Conservation (phyloP, 2,888 invertebrate genomes). For the Caenorhabditis panamensis region DNA sequence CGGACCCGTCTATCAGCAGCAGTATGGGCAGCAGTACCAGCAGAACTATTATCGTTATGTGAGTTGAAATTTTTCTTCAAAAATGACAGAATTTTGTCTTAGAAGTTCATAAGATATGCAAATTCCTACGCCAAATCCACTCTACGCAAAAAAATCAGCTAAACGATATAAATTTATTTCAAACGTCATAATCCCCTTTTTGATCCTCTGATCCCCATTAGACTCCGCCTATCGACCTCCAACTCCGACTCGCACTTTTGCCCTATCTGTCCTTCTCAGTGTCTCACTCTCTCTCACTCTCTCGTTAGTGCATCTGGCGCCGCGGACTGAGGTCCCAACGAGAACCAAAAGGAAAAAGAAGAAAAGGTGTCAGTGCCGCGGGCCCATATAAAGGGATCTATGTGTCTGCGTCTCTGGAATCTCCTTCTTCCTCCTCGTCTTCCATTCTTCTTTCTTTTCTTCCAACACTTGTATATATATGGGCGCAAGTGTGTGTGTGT, state of each 20-base stretch:
- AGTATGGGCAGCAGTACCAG: neutral
- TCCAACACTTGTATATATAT: conserved; percentile 9
- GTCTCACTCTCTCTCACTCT: conserved; percentile 14
- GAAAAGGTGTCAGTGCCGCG: neutral
- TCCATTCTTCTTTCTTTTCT: neutral
- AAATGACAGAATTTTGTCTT: neutral
- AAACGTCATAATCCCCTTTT: too few species aligned
- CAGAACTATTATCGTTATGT: neutral
- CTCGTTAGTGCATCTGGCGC: conserved; percentile 10
- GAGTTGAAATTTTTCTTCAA: neutral
- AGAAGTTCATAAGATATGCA: too few species aligned
- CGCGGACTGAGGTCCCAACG: neutral
- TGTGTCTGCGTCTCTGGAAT: neutral
- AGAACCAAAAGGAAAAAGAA: neutral
- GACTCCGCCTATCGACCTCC: too few species aligned
- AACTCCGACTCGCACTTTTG: too few species aligned
- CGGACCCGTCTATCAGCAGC: conserved; percentile 1
- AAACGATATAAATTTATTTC: too few species aligned
- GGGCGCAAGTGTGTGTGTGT: neutral
- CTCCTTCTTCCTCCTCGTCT: conserved; percentile 1
- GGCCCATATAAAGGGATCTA: neutral
- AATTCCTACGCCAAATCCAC: too few species aligned
- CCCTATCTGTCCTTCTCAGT: conserved; percentile 7
- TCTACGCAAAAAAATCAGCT: too few species aligned
- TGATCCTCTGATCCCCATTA: too few species aligned